Evolutionary conservation across 2,888 invertebrate genomes (phyloP), one percentile per base, ranked within the genome.

Genomic region (Malachius bipustulatus): DNA sequence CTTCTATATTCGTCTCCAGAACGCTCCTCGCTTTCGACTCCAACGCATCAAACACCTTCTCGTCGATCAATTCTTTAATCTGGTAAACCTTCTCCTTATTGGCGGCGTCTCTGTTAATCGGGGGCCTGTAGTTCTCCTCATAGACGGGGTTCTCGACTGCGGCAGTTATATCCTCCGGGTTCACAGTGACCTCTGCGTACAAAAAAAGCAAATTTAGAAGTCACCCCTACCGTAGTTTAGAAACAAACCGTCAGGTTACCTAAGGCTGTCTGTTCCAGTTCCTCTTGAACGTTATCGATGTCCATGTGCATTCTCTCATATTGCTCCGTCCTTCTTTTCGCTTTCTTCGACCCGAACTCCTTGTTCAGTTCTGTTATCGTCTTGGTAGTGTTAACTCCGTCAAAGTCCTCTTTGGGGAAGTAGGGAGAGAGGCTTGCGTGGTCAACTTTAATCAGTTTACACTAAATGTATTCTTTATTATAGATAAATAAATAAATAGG

Each of bases 331-430:
- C 57, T 56, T 44, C 73, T 57, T 50, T 72, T 76, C 1, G 63
- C 62, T 48, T 65, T 71, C 43, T 78, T 77, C 0, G 77, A 77
- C 2, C 77, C 77, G 49, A 78, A 78, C 43, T 73, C 67, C 47
- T 73, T 71, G 30, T 71, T 72, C 1, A 78, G 55, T 34, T 66
- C 66, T 13, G 41, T 40, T 14, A 47, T 28, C 6, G 54, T 41
- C 4, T 13, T 13, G 9, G 42, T 38, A 11, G 27, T 41, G 35
- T 45, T 40, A 14, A 38, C 10, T n/a, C 39, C 11, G 4, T 32
- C 31, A n/a, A n/a, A n/a, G 11, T 43, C 36, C 6, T 29, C 27
- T 38, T 48, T 45, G 16, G 32, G 32, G 3, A 45, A 31, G 12
- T 47, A 34, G 8, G 51, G 47, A 24, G 46, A 34, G n/a, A 54